Conservation (phyloP, 2,113 vertebrate genomes). For the Chionis minor region DNA sequence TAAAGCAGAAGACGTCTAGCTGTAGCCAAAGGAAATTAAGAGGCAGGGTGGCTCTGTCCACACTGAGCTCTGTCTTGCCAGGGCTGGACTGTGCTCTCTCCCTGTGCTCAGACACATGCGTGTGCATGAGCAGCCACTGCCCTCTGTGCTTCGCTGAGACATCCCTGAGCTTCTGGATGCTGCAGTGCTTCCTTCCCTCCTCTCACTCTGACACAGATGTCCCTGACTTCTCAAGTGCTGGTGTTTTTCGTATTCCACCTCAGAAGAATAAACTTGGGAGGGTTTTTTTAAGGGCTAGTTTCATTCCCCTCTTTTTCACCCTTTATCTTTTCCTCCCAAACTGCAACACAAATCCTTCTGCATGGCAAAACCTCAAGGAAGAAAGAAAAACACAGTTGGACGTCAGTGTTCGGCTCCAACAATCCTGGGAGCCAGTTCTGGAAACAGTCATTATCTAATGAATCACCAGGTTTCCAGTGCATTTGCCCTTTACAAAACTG, state of each 20-base stretch:
- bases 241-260: background rate
- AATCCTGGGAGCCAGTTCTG: slow-evolving; percentile 42
- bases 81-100: background rate
- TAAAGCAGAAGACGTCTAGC: background rate
- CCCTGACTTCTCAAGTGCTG: background rate
- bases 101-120: background rate
- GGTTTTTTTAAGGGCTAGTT: background rate
- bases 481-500: slow-evolving; percentile 17
- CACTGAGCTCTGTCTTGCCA: background rate
- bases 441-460: slow-evolving; percentile 33
- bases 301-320: background rate
- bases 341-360: background rate
- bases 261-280: background rate
- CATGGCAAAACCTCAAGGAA: background rate
- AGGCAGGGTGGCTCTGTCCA: background rate
- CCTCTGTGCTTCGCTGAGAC: background rate
- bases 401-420: background rate
- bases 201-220: background rate
- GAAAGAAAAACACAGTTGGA: slow-evolving; percentile 20
- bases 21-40: background rate
- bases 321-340: slow-evolving; percentile 27
- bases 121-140: background rate
- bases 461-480: slow-evolving; percentile 53
- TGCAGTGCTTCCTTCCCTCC: background rate
- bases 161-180: background rate